Evolutionary conservation across 2,797 vertebrate genomes (phyloP).

Genomic region (Brachymystax lenok): DNA sequence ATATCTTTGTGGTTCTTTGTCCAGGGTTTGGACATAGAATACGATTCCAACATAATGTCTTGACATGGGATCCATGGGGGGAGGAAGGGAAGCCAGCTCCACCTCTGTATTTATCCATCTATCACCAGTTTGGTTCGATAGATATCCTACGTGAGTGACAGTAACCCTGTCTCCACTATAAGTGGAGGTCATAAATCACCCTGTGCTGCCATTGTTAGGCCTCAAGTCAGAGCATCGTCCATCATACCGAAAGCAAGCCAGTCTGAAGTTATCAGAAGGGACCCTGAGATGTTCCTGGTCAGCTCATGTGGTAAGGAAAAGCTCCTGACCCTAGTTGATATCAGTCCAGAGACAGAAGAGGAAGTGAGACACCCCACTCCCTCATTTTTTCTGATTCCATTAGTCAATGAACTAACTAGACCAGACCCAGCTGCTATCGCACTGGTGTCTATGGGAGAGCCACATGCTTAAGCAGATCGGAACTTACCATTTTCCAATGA

Average conservation of each 20-base stretch:
- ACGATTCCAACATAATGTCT: slow-evolving; percentile 2
- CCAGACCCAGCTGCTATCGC: too few relatives aligned
- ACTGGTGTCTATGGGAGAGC: too few relatives aligned
- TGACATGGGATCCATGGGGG: slow-evolving; percentile 13
- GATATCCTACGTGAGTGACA: slow-evolving; percentile 39
- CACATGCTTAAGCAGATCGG: too few relatives aligned
- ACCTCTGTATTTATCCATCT: slow-evolving; percentile 37
- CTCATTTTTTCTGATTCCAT: not conserved
- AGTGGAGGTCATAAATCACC: slow-evolving; percentile 28
- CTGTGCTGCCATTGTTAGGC: not conserved
- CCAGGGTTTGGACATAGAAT: slow-evolving; percentile 14
- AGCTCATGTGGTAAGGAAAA: not conserved
- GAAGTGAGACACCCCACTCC: not conserved
- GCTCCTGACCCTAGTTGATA: not conserved
- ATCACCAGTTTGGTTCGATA: slow-evolving; percentile 40
- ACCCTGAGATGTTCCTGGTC: not conserved
- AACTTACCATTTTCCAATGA: too few relatives aligned
- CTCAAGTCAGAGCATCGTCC: not conserved
- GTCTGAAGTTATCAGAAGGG: not conserved
- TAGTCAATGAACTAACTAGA: too few relatives aligned
- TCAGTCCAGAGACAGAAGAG: too few relatives aligned
- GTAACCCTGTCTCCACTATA: slow-evolving; percentile 24
- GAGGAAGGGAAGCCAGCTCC: slow-evolving; percentile 19
- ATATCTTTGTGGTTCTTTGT: not conserved
- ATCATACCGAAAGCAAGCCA: not conserved